Conservation (phyloP, 2,888 invertebrate genomes). For the Agonopterix heracliana region DNA sequence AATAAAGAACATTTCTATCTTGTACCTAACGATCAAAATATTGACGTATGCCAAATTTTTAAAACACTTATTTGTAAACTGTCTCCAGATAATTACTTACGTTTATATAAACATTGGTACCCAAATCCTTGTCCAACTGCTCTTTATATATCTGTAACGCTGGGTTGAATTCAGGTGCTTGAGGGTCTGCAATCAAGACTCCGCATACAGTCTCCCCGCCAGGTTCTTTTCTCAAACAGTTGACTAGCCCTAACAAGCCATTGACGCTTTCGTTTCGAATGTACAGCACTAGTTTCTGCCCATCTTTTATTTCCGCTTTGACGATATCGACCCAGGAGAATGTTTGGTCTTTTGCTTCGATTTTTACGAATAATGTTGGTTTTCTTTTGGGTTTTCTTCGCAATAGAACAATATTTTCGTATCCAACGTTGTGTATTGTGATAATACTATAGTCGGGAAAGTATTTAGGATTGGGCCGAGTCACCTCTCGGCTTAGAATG, state of each 20-base stretch:
- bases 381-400: conserved; percentile 63
- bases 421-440: neutral
- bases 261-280: conserved; percentile 80
- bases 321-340: conserved; percentile 73
- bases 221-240: conserved; percentile 89
- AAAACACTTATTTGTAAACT: no score
- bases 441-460: neutral
- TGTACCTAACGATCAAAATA: no score
- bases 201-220: conserved; percentile 80
- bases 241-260: conserved; percentile 92
- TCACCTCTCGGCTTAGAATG: conserved; percentile 76
- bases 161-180: conserved; percentile 80
- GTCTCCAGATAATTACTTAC: no score
- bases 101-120: conserved; percentile 84
- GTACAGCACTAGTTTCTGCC: conserved; percentile 78
- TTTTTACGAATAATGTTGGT: conserved; percentile 63
- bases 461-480: conserved; percentile 56
- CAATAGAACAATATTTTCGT: conserved; percentile 61
- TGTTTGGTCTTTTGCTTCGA: conserved; percentile 47
- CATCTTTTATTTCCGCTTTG: conserved; percentile 56
- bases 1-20: no score
- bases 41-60: no score
- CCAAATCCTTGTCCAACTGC: conserved; percentile 83
- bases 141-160: conserved; percentile 78
- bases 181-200: conserved; percentile 78